phyloP scores from a whole-genome alignment of 2,113 vertebrate genomes.

The Varanus salvator region DNA sequence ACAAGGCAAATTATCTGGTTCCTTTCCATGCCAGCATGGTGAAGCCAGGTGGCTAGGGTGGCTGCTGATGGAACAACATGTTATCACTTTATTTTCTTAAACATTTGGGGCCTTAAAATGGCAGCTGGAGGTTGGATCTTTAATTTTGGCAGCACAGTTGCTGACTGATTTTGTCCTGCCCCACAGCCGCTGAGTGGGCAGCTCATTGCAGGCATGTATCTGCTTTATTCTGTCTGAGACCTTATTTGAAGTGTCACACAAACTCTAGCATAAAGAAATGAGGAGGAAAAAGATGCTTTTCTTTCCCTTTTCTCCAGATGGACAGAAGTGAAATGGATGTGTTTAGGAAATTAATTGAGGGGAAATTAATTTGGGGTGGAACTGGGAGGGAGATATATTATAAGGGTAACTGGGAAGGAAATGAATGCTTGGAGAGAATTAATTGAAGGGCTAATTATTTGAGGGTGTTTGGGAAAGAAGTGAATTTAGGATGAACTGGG shows the following conservation, averaged over 20 bases:
- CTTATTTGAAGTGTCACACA: background rate
- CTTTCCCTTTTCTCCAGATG: background rate
- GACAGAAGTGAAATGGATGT: background rate
- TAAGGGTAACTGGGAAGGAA: background rate
- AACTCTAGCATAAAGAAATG: background rate
- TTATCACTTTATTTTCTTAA: background rate
- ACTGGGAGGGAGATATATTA: background rate
- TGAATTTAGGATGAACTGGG: background rate
- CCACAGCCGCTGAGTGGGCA: too few relatives aligned
- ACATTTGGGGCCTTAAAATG: background rate
- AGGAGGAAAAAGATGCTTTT: background rate
- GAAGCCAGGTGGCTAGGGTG: background rate
- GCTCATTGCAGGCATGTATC: background rate
- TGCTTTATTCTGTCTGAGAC: background rate
- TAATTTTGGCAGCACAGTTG: too few relatives aligned
- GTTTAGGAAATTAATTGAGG: background rate
- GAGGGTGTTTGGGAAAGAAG: background rate
- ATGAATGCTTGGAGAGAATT: background rate
- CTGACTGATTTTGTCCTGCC: too few relatives aligned
- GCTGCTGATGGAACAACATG: background rate
- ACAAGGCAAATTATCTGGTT: background rate
- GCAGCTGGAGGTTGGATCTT: background rate
- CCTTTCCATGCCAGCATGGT: background rate
- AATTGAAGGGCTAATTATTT: background rate
- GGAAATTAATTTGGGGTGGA: background rate